Conservation (phyloP, 2,888 invertebrate species). For the Drosophila colorata region DNA sequence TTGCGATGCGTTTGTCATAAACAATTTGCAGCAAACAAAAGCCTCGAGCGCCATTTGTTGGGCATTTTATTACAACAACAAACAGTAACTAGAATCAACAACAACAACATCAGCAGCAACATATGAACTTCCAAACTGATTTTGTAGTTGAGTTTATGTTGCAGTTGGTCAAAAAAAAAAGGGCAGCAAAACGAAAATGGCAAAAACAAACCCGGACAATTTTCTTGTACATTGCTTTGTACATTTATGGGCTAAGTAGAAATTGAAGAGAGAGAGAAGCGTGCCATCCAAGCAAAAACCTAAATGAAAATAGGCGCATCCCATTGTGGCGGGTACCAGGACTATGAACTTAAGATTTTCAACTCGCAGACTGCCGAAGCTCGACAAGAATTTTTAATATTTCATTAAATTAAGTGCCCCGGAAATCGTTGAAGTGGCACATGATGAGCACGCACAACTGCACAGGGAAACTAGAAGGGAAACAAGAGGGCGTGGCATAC, state of each 20-base stretch:
- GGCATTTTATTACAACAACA: slow-evolving; percentile 49
- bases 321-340: slow-evolving; percentile 4
- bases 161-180: slow-evolving; percentile 17
- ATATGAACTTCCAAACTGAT: slow-evolving; percentile 54
- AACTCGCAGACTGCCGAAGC: background rate
- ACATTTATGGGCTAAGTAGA: slow-evolving; percentile 18
- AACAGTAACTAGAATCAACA: slow-evolving; percentile 12
- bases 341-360: slow-evolving; percentile 32
- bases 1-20: slow-evolving; percentile 47
- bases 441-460: slow-evolving; percentile 73
- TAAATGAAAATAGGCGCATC: slow-evolving; percentile 38
- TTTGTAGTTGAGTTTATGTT: slow-evolving; percentile 69
- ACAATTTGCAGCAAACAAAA: slow-evolving; percentile 64
- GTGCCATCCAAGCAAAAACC: background rate
- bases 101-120: slow-evolving; percentile 11
- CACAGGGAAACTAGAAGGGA: slow-evolving; percentile 24
- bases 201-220: slow-evolving; percentile 25
- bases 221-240: slow-evolving; percentile 36
- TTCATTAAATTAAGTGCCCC: slow-evolving; percentile 85
- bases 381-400: slow-evolving; percentile 83
- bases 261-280: too few species aligned
- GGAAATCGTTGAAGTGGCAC: slow-evolving; percentile 78
- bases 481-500: slow-evolving; percentile 20
- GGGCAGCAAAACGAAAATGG: slow-evolving; percentile 6
- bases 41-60: slow-evolving; percentile 62